Conservation (phyloP, 2,113 vertebrate species). For the Glaucomys volans region DNA sequence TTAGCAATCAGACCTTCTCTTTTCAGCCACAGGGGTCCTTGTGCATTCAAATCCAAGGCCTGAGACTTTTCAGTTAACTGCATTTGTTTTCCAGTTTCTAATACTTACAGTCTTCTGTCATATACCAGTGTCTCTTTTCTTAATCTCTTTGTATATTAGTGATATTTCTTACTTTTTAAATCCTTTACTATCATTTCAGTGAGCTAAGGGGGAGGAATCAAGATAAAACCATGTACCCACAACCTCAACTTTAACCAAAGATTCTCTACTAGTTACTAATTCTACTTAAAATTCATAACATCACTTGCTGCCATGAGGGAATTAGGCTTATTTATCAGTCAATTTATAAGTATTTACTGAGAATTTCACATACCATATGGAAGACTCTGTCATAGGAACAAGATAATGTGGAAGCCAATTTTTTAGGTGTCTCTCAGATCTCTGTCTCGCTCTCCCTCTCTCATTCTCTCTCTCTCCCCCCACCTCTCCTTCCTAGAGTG, state of each 20-base stretch:
- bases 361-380: conserved; percentile 52
- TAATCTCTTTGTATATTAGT: neutral
- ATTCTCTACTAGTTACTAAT: neutral
- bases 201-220: neutral
- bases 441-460: neutral
- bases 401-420: neutral
- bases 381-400: conserved; percentile 33
- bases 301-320: conserved; percentile 17
- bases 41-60: neutral
- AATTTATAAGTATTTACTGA: conserved; percentile 67
- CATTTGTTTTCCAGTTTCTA: neutral
- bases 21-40: neutral
- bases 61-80: neutral
- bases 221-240: neutral
- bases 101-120: neutral
- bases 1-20: neutral
- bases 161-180: neutral
- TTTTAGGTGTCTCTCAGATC: neutral
- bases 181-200: conserved; percentile 6
- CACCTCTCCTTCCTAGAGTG: neutral
- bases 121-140: neutral
- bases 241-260: conserved; percentile 49
- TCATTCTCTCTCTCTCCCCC: too few relatives aligned
- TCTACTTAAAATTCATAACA: conserved; percentile 59
- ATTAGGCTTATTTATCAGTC: conserved; percentile 66